Evolutionary conservation across 2,888 invertebrate species (phyloP), one percentile per base, ranked within the genome.

Genomic region (Orthosia cruda): DNA sequence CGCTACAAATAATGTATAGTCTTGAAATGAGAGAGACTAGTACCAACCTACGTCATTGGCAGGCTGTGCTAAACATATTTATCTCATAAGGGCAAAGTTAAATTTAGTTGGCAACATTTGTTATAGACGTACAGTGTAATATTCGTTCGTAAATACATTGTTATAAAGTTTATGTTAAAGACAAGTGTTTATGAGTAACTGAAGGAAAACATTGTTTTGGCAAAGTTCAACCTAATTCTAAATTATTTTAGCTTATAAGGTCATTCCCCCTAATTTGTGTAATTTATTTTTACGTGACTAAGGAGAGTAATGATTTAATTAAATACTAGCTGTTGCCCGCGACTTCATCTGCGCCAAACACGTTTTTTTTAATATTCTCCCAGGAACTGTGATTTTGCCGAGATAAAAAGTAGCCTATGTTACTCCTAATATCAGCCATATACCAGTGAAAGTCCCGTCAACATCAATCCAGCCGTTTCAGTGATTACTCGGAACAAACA

Each of bases 1-100:
- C 26, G 49, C n/a, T 58, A 26, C 13, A 64, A 54, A 63, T 57
- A 62, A 58, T 62, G 0, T 18, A 49, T 26, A 49, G 26, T 71
- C 26, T 45, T n/a, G 0, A 59, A 71, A 59, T 71, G 7, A 61
- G 12, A 45, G 64, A 45, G 61, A 52, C 50, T 54, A 26, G n/a
- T 64, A n/a, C 13, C 50, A 45, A 23, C 18, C 32, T 26, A 77
- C 49, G 49, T 70, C 63, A 75, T n/a, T 16, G 3, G 3, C 47
- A 54, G 66, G 57, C 52, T 40, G 57, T 54, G 49, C 54, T 61
- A 71, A 77, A 64, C 71, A 71, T 77, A 64, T 65, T 20, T 63
- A 18, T 66, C 45, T 61, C 40, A 9, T 40, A 58, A 58, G 32
- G 15, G 50, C 7, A 23, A 67, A 26, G 47, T 68, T 74, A 18